Evolutionary conservation across 2,797 vertebrate species (phyloP).

Genomic region (Spondyliosoma cantharus): DNA sequence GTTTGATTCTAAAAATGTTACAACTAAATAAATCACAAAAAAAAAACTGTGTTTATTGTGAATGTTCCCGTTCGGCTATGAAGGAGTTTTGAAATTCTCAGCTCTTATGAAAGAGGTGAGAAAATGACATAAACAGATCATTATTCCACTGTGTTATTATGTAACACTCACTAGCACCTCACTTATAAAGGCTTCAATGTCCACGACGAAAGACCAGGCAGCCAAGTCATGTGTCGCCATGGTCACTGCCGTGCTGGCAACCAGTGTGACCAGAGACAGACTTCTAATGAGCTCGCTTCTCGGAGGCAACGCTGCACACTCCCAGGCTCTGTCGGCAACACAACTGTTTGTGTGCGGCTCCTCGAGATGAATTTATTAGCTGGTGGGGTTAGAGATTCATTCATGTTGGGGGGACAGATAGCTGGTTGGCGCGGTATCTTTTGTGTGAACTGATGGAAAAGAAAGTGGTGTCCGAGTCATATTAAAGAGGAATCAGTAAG

Average conservation of each 20-base stretch:
- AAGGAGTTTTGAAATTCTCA: slow-evolving; percentile 41
- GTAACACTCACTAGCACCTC: slow-evolving; percentile 49
- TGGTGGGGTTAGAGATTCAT: background rate
- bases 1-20: slow-evolving; percentile 17
- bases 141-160: slow-evolving; percentile 47
- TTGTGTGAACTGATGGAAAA: slow-evolving; percentile 34
- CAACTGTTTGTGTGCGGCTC: slow-evolving; percentile 25
- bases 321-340: slow-evolving; percentile 33
- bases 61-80: slow-evolving; percentile 33
- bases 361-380: slow-evolving; percentile 35
- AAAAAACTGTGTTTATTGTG: slow-evolving; percentile 12
- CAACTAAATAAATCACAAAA: background rate
- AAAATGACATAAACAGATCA: slow-evolving; percentile 41
- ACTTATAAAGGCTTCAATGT: slow-evolving; percentile 62
- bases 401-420: slow-evolving; percentile 18
- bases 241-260: slow-evolving; percentile 63
- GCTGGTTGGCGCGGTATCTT: slow-evolving; percentile 16
- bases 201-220: slow-evolving; percentile 39
- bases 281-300: slow-evolving; percentile 64
- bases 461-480: slow-evolving; percentile 7
- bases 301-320: slow-evolving; percentile 44
- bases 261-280: slow-evolving; percentile 63
- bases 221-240: slow-evolving; percentile 64
- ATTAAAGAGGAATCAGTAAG: slow-evolving; percentile 28
- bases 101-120: slow-evolving; percentile 43